Percentiles rank a stretch among this genome's conserved stretches.
These are phyloP conservation scores for Archocentrus centrarchus DNA, from an alignment of 2,113 vertebrate genomes.

Conservation along the genomic window DNA sequence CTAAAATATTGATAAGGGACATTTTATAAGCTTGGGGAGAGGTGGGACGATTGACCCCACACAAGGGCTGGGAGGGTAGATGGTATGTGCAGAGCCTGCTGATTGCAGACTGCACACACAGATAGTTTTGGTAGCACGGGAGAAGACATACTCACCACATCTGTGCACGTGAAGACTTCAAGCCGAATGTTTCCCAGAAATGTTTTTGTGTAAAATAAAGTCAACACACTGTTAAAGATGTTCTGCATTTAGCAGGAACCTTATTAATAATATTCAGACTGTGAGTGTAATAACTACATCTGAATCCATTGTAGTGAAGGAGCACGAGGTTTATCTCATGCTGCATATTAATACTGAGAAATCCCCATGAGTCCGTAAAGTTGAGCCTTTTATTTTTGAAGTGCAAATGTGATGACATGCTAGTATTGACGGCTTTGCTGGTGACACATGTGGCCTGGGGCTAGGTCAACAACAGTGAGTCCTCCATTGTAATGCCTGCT, in stretches of 20 bases:
- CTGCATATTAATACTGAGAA: constrained; percentile 16
- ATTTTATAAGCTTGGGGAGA: constrained; percentile 73
- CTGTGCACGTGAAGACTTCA: neutral
- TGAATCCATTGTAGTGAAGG: neutral
- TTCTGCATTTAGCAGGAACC: neutral
- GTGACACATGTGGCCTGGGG: constrained; percentile 79
- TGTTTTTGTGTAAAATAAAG: neutral
- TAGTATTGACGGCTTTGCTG: constrained; percentile 71
- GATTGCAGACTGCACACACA: neutral
- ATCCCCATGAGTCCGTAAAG: constrained; percentile 40
- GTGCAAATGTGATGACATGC: constrained; percentile 77
- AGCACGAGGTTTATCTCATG: neutral
- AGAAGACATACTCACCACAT: neutral
- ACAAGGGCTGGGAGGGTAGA: constrained; percentile 23
- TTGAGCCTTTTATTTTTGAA: constrained; percentile 70
- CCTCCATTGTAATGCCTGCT: constrained; percentile 70
- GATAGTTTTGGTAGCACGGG: neutral
- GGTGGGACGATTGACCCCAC: constrained; percentile 65
- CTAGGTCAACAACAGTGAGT: constrained; percentile 80
- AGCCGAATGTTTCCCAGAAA: neutral
- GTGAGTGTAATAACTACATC: neutral
- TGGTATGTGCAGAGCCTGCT: constrained; percentile 24
- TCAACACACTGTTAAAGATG: neutral
- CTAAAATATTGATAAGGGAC: constrained; percentile 80
- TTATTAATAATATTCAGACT: neutral